Percentiles rank a stretch among this genome's conserved stretches.
phyloP scores from a whole-genome alignment of 2,888 invertebrate species.

The Lepidocyrtinus sp. region DNA sequence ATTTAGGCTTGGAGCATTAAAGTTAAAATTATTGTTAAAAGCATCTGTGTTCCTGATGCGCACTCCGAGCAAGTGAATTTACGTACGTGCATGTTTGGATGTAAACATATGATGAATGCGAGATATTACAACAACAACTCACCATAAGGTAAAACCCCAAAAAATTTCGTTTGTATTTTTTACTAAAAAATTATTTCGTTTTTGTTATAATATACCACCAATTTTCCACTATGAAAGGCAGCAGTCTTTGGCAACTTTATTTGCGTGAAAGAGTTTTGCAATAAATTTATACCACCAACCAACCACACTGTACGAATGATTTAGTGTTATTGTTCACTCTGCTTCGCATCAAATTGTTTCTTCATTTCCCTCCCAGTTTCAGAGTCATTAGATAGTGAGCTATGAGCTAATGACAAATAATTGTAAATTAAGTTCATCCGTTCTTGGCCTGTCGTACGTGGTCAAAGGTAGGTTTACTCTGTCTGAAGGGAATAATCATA shows the following conservation, averaged over 20 bases:
- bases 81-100: not conserved
- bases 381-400: too few species aligned
- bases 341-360: not conserved
- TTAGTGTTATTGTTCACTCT: not conserved
- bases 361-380: conserved; percentile 16
- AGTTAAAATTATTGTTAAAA: too few species aligned
- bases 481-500: too few species aligned
- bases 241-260: conserved; percentile 6
- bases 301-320: too few species aligned
- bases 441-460: too few species aligned
- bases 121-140: conserved; percentile 3
- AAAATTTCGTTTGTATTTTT: not conserved
- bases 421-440: too few species aligned
- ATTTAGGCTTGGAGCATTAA: too few species aligned
- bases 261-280: conserved; percentile 12
- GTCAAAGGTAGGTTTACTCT: too few species aligned
- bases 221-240: not conserved
- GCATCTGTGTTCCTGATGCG: conserved; percentile 7
- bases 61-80: too few species aligned
- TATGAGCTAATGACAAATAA: too few species aligned
- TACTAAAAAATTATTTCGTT: not conserved
- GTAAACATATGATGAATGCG: conserved; percentile 12
- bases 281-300: not conserved
- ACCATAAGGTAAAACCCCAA: conserved; percentile 3
- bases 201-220: not conserved